Conservation (phyloP, 2,888 invertebrate species). For the Pimpla rufipes region DNA sequence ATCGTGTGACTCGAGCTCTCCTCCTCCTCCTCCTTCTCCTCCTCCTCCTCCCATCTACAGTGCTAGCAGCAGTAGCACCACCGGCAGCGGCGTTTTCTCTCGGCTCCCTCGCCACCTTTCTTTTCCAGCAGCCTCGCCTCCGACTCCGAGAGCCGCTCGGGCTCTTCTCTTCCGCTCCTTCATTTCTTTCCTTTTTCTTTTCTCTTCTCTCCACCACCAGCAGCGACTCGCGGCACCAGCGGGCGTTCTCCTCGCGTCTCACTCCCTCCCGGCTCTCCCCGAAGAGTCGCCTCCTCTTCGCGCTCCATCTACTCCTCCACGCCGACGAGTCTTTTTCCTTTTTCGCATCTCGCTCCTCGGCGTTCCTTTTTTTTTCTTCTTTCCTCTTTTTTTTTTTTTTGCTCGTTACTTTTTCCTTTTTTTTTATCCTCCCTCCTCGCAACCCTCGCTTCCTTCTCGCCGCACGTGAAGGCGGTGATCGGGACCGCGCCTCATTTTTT, state of each 20-base stretch:
- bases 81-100: slow-evolving; percentile 48
- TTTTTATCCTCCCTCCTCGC: slow-evolving; percentile 34
- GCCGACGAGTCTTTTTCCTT: slow-evolving; percentile 55
- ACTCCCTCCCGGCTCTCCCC: slow-evolving; percentile 24
- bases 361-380: slow-evolving; percentile 15
- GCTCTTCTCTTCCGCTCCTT: slow-evolving; percentile 45
- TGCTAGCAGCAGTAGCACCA: slow-evolving; percentile 28
- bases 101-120: slow-evolving; percentile 65
- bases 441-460: slow-evolving; percentile 18
- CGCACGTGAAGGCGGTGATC: slow-evolving; percentile 59
- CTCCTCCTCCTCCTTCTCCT: slow-evolving; percentile 45
- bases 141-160: slow-evolving; percentile 46
- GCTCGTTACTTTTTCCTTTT: slow-evolving; percentile 3
- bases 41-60: slow-evolving; percentile 39
- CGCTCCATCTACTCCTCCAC: slow-evolving; percentile 64
- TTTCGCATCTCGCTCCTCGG: slow-evolving; percentile 48
- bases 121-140: slow-evolving; percentile 51
- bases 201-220: background rate
- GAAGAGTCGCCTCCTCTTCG: slow-evolving; percentile 54
- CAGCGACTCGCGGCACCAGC: background rate
- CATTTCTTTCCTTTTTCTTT: slow-evolving; percentile 40
- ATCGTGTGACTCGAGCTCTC: slow-evolving; percentile 39
- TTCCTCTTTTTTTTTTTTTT: slow-evolving; percentile 23
- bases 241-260: slow-evolving; percentile 18
- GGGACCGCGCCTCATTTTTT: slow-evolving; percentile 60